Conservation (phyloP, 2,888 invertebrate species). For the Ptychoptera albimana region DNA sequence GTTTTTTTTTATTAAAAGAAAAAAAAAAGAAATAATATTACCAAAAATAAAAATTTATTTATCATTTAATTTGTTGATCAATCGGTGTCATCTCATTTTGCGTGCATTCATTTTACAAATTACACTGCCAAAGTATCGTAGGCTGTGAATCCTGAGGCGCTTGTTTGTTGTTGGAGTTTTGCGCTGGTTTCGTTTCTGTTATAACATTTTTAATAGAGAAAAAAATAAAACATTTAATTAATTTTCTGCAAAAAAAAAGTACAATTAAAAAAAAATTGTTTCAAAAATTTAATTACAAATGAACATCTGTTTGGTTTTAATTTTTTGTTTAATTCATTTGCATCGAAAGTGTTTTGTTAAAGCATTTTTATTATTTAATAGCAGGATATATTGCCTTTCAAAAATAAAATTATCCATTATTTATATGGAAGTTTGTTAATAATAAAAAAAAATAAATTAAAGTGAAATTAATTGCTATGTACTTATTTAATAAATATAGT, state of each 20-base stretch:
- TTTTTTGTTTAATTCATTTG: slow-evolving; percentile 1
- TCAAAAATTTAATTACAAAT: not conserved
- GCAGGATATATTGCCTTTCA: no score
- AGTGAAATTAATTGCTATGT: no score
- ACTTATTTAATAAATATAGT: no score
- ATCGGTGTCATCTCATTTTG: no score
- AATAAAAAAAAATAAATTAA: no score
- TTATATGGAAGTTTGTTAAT: no score
- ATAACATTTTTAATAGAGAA: slow-evolving; percentile 14
- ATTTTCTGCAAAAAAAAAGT: not conserved
- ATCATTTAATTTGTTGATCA: no score
- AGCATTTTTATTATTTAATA: no score
- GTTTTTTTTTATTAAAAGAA: no score
- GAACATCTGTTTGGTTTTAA: not conserved
- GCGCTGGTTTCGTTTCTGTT: slow-evolving; percentile 83
- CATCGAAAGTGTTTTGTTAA: not conserved
- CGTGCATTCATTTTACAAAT: slow-evolving; percentile 46
- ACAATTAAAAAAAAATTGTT: not conserved
- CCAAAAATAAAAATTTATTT: no score
- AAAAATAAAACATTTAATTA: slow-evolving; percentile 2
- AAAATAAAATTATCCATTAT: no score
- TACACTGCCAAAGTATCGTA: slow-evolving; percentile 99
- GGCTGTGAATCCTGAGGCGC: slow-evolving; percentile 84
- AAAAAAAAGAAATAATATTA: no score
- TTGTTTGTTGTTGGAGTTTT: slow-evolving; percentile 52